Conservation (phyloP, 2,888 invertebrate species). For the Labia minor region DNA sequence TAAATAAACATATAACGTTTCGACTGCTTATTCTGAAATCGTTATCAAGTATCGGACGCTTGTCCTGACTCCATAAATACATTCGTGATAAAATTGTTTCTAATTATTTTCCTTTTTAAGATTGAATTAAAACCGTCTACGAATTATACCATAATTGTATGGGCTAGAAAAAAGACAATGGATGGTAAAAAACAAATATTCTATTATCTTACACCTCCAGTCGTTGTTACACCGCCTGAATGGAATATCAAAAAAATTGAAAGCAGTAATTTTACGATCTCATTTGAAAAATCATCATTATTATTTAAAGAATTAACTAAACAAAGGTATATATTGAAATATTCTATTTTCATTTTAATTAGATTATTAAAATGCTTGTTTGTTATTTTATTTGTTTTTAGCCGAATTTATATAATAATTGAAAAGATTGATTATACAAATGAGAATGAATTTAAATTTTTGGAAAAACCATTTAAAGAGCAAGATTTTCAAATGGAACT, state of each 20-base stretch:
- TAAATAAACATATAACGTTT: too few relatives aligned
- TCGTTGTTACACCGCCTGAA: not conserved
- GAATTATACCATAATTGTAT: not conserved
- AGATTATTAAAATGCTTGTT: not conserved
- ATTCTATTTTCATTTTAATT: too few relatives aligned
- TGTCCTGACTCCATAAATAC: not conserved
- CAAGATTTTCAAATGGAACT: not conserved
- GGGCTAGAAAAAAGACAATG: not conserved
- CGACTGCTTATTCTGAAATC: too few relatives aligned
- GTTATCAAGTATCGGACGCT: not conserved
- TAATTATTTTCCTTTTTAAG: not conserved
- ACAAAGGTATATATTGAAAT: not conserved
- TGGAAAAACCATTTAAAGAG: not conserved
- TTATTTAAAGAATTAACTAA: not conserved
- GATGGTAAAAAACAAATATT: not conserved
- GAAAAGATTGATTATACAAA: not conserved
- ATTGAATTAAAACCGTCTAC: not conserved
- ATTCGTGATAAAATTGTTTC: not conserved
- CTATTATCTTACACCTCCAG: not conserved
- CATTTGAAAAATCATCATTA: not conserved
- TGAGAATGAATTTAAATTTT: not conserved
- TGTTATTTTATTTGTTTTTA: not conserved
- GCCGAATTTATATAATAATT: not conserved
- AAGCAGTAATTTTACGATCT: not conserved
- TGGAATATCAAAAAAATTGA: not conserved